phyloP scores from a whole-genome alignment of 2,113 vertebrate species.

The Triplophysa tibetana region DNA sequence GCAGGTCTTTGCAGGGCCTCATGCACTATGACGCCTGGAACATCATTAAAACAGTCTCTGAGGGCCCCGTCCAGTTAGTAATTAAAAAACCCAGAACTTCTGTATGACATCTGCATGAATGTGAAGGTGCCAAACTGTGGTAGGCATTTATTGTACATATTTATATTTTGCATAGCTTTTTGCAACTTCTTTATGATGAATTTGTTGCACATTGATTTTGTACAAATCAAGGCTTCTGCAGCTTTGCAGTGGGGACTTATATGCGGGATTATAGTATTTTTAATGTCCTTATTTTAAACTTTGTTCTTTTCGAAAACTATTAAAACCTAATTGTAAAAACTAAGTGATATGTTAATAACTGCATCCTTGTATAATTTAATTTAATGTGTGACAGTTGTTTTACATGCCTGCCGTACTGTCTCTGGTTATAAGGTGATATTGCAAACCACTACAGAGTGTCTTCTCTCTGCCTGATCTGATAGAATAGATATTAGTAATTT shows the following conservation, averaged over 20 bases:
- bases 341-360: background rate
- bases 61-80: slow-evolving; percentile 84
- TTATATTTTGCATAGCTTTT: slow-evolving; percentile 7
- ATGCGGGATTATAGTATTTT: slow-evolving; percentile 12
- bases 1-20: slow-evolving; percentile 84
- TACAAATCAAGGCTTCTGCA: background rate
- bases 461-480: slow-evolving; percentile 1
- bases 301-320: slow-evolving; percentile 13
- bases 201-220: slow-evolving; percentile 39
- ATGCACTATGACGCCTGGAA: slow-evolving; percentile 93
- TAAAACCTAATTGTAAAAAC: background rate
- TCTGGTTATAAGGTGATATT: slow-evolving; percentile 2
- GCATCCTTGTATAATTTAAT: slow-evolving; percentile 17
- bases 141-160: slow-evolving; percentile 31
- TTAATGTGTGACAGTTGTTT: background rate
- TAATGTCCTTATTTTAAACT: slow-evolving; percentile 9
- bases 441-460: slow-evolving; percentile 9
- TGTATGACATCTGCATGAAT: slow-evolving; percentile 63
- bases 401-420: background rate
- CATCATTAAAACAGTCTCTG: slow-evolving; percentile 84
- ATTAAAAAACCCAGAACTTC: slow-evolving; percentile 81
- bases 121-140: slow-evolving; percentile 39
- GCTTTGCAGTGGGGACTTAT: slow-evolving; percentile 7
- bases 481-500: background rate
- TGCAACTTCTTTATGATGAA: background rate